A percentile compares a stretch with the other conserved stretches of the same genome.
These are phyloP conservation scores for Pithys albifrons DNA, from an alignment of 2,113 vertebrate genomes.

Conservation along the genomic window DNA sequence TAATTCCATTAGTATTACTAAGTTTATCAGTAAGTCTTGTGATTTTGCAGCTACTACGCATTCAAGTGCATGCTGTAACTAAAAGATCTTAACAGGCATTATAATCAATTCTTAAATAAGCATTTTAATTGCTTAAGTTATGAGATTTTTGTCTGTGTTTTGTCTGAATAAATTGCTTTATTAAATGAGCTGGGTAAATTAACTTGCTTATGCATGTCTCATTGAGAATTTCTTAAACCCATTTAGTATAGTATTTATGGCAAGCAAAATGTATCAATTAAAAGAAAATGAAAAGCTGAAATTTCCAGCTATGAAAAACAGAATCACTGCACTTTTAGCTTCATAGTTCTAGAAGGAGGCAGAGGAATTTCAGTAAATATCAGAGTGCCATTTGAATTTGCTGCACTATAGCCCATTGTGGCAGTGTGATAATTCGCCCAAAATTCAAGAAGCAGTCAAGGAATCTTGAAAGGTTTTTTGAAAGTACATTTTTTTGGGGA, in stretches of 20 bases:
- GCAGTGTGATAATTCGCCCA: neutral
- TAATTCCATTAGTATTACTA: neutral
- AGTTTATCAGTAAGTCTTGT: neutral
- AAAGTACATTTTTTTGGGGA: neutral
- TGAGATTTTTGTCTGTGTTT: constrained; percentile 2
- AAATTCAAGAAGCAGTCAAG: neutral
- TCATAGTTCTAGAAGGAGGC: neutral
- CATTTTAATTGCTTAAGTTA: neutral
- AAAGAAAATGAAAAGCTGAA: neutral
- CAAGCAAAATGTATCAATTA: neutral
- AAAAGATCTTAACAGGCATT: neutral
- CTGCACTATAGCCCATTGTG: neutral
- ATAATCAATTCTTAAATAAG: neutral
- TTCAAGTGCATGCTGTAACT: neutral
- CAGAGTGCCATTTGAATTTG: neutral
- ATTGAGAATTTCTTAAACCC: neutral
- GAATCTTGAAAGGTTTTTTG: neutral
- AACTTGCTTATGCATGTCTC: neutral
- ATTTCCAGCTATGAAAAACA: neutral
- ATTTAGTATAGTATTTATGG: neutral
- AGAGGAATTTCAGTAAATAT: neutral
- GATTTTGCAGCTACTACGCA: neutral
- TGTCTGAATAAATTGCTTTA: neutral
- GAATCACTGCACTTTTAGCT: neutral
- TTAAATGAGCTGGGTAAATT: neutral